Conservation (phyloP, 2,888 invertebrate genomes). For the Tortrix viridana region DNA sequence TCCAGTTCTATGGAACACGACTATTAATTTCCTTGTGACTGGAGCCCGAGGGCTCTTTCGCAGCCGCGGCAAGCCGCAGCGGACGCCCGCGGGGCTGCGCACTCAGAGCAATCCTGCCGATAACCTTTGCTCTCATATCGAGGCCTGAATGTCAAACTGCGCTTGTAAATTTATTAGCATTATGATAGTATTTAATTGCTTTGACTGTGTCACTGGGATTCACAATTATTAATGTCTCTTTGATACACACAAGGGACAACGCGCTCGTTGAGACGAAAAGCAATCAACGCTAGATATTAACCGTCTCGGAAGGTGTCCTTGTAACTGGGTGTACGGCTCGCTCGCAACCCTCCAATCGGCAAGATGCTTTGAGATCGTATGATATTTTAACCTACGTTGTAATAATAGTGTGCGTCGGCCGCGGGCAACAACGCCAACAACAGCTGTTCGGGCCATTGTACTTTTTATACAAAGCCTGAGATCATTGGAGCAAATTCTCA, state of each 20-base stretch:
- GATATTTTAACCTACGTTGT: slow-evolving; percentile 68
- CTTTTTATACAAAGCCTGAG: slow-evolving; percentile 53
- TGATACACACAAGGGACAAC: slow-evolving; percentile 11
- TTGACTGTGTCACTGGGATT: slow-evolving; percentile 31
- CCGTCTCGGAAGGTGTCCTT: slow-evolving; percentile 33
- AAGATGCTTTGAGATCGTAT: slow-evolving; percentile 52
- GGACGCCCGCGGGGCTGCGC: slow-evolving; percentile 46
- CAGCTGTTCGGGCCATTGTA: slow-evolving; percentile 71
- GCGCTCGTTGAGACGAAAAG: slow-evolving; percentile 13
- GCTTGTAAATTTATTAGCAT: slow-evolving; percentile 49
- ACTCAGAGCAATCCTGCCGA: slow-evolving; percentile 54
- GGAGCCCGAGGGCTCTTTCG: slow-evolving; percentile 23
- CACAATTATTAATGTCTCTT: slow-evolving; percentile 26
- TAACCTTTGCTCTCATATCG: slow-evolving; percentile 61
- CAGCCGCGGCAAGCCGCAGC: slow-evolving; percentile 31
- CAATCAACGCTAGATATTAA: slow-evolving; percentile 20
- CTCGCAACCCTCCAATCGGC: slow-evolving; percentile 42
- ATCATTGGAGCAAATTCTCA: slow-evolving; percentile 45
- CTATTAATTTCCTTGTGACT: slow-evolving; percentile 19
- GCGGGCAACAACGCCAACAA: slow-evolving; percentile 51
- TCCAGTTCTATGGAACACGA: slow-evolving; percentile 34
- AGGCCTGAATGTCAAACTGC: slow-evolving; percentile 52
- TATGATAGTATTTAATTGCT: slow-evolving; percentile 18
- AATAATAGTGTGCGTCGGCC: slow-evolving; percentile 57
- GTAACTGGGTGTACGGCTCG: slow-evolving; percentile 36